phyloP scores from a whole-genome alignment of 2,797 vertebrate genomes.

The Microcaecilia unicolor region DNA sequence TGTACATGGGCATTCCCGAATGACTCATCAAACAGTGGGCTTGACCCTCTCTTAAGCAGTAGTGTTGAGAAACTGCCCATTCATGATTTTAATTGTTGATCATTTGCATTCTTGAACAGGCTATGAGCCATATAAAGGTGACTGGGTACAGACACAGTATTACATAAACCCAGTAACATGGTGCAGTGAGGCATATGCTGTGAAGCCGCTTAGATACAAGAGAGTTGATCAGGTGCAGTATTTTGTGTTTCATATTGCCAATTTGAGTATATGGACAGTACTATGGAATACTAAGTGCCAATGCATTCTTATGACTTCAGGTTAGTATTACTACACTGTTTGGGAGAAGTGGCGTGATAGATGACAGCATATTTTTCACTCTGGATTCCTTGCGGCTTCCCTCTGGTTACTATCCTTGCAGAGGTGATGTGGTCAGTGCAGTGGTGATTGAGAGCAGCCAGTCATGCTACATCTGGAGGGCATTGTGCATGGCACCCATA shows the following conservation, averaged over 20 bases:
- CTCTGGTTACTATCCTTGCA: slow-evolving; percentile 57
- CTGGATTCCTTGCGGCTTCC: slow-evolving; percentile 76
- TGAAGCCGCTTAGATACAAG: slow-evolving; percentile 80
- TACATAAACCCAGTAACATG: slow-evolving; percentile 64
- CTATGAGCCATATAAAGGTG: slow-evolving; percentile 78
- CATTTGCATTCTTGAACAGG: slow-evolving; percentile 42
- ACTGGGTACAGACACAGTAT: slow-evolving; percentile 88
- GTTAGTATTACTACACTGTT: slow-evolving; percentile 68
- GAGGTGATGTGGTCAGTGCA: slow-evolving; percentile 66
- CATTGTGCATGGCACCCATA: slow-evolving; percentile 76
- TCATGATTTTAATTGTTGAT: neutral
- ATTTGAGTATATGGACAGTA: too few species aligned
- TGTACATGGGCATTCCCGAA: too few species aligned
- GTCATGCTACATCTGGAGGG: slow-evolving; percentile 82
- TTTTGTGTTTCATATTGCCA: too few species aligned
- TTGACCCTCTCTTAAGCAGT: too few species aligned
- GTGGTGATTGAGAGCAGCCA: slow-evolving; percentile 88
- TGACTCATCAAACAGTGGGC: too few species aligned
- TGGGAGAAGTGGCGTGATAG: slow-evolving; percentile 69
- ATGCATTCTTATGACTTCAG: slow-evolving; percentile 44
- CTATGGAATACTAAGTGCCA: neutral
- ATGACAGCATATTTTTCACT: slow-evolving; percentile 78
- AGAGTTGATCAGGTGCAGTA: slow-evolving; percentile 67
- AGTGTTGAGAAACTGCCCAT: too few species aligned
- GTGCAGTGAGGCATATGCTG: slow-evolving; percentile 69